Conservation (phyloP, 2,113 vertebrate species). For the cat (Felis catus) region F.catus_Fca126_mat1.0 CM031424.1:64657001-64657500, state of each 20-base stretch:
- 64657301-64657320: neutral
- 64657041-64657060: neutral
- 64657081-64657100: neutral
- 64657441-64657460: neutral
- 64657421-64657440: neutral
- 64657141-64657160: neutral
- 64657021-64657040: neutral
- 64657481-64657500: constrained; percentile 7
- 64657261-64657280: neutral
- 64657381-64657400: neutral
- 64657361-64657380: neutral
- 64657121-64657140: neutral
- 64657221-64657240: accelerated
- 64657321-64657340: neutral
- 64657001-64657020: neutral
- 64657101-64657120: neutral
- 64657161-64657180: too few species aligned
- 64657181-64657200: neutral
- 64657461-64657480: constrained; percentile 51
- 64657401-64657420: neutral
- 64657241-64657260: neutral
- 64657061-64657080: neutral
- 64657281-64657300: neutral
- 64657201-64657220: neutral
- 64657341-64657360: neutral